phyloP scores from a whole-genome alignment of 1,140 invertebrate species.

The Octopus sinensis region DNA sequence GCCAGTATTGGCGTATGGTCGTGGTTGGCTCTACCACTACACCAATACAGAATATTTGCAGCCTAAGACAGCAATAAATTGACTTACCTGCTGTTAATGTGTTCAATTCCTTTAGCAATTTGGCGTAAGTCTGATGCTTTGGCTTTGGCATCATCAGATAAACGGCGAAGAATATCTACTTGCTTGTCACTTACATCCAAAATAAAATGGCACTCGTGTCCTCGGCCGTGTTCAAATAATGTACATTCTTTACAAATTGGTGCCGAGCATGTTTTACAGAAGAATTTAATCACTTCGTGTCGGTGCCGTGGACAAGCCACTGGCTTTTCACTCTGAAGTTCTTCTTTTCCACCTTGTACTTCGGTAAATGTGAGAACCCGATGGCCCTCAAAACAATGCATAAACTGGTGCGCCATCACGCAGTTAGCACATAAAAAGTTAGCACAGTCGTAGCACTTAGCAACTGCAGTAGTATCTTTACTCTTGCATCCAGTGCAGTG shows the following conservation, averaged over 20 bases:
- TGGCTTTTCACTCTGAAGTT: slow-evolving; percentile 61
- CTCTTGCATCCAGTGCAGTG: slow-evolving; percentile 62
- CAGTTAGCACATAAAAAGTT: slow-evolving; percentile 94
- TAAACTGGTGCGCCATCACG: slow-evolving; percentile 95
- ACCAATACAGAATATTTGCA: too few relatives aligned
- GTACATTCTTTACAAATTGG: slow-evolving; percentile 94
- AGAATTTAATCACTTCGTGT: slow-evolving; percentile 83
- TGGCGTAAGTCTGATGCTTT: slow-evolving; percentile 81
- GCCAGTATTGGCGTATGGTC: too few relatives aligned
- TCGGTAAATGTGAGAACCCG: slow-evolving; percentile 74
- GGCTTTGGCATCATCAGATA: slow-evolving; percentile 77
- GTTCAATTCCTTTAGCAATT: slow-evolving; percentile 82
- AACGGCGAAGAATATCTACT: slow-evolving; percentile 75
- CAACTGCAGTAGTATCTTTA: slow-evolving; percentile 59
- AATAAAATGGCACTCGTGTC: slow-evolving; percentile 69
- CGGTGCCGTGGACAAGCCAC: slow-evolving; percentile 77
- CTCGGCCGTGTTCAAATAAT: slow-evolving; percentile 78
- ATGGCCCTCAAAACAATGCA: slow-evolving; percentile 97
- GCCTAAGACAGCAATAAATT: too few relatives aligned
- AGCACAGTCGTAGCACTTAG: slow-evolving; percentile 86
- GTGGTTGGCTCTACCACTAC: too few relatives aligned
- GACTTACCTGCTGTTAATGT: slow-evolving; percentile 64
- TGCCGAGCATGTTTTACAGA: slow-evolving; percentile 82
- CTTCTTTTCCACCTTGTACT: slow-evolving; percentile 59
- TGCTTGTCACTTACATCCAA: slow-evolving; percentile 62